Evolutionary conservation across 92 coral and sea anemone species (phyloP).

Genomic region (Zoanthus sociatus): DNA sequence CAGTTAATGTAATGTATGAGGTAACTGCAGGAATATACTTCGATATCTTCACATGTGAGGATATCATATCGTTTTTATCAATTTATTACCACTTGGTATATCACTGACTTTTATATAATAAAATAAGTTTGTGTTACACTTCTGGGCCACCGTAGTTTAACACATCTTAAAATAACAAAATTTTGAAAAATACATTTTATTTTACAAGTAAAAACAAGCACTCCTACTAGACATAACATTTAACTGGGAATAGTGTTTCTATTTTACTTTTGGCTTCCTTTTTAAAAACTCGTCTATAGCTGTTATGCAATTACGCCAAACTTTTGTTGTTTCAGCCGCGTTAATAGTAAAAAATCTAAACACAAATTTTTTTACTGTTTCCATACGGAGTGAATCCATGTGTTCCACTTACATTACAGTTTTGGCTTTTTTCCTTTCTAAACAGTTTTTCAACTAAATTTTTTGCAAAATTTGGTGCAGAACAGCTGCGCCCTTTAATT

Average conservation of each 20-base stretch:
- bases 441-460: conserved; percentile 23
- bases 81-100: no score
- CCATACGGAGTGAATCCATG: background rate
- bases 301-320: background rate
- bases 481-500: conserved; percentile 21
- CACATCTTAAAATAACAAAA: no score
- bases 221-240: no score
- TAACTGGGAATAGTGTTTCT: background rate
- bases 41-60: no score
- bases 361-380: background rate
- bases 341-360: background rate
- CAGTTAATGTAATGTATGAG: no score
- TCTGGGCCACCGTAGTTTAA: no score
- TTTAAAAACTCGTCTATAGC: background rate
- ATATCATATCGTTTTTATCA: no score
- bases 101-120: no score
- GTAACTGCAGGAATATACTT: no score
- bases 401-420: background rate
- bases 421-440: background rate
- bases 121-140: no score
- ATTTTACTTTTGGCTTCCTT: conserved; percentile 8
- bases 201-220: no score
- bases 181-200: no score
- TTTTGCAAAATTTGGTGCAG: background rate
- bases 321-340: background rate